phyloP scores from a whole-genome alignment of 2,888 invertebrate species.

The Neuroscelio doddi region DNA sequence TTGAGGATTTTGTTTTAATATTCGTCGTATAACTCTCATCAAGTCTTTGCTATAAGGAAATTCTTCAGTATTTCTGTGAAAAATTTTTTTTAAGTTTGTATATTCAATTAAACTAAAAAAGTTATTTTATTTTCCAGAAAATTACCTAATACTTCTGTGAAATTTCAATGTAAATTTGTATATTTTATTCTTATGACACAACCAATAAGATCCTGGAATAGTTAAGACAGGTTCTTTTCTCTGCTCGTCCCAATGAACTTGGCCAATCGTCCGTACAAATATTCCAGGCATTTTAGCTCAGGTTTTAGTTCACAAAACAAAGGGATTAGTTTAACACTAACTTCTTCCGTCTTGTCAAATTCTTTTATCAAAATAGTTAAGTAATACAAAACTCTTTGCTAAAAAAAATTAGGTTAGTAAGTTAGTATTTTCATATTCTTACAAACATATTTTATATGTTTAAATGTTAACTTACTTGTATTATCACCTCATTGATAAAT shows the following conservation, averaged over 20 bases:
- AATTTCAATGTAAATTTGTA: conserved; percentile 68
- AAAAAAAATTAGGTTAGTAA: conserved; percentile 33
- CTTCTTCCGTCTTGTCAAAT: conserved; percentile 38
- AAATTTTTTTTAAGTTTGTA: conserved; percentile 8
- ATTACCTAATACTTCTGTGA: conserved; percentile 59
- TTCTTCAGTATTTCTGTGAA: conserved; percentile 55
- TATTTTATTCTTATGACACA: conserved; percentile 66
- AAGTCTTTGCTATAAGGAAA: conserved; percentile 64
- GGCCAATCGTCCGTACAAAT: conserved; percentile 67
- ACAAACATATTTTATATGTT: conserved; percentile 3
- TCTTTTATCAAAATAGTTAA: conserved; percentile 65
- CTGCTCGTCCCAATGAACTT: conserved; percentile 62
- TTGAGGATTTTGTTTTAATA: conserved; percentile 63
- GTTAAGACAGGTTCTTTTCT: conserved; percentile 59
- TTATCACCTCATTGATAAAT: conserved; percentile 69
- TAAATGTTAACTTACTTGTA: conserved; percentile 58
- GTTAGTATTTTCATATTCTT: background rate
- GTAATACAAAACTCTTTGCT: conserved; percentile 68
- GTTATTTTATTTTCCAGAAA: background rate
- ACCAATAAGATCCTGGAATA: conserved; percentile 69
- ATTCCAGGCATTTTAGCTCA: conserved; percentile 70
- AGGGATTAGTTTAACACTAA: conserved; percentile 61
- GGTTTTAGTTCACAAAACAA: conserved; percentile 66
- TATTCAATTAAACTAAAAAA: background rate
- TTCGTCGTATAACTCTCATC: conserved; percentile 65